Conservation (phyloP, 2,797 vertebrate species). For the Petrocephalus schoutedeni region DNA sequence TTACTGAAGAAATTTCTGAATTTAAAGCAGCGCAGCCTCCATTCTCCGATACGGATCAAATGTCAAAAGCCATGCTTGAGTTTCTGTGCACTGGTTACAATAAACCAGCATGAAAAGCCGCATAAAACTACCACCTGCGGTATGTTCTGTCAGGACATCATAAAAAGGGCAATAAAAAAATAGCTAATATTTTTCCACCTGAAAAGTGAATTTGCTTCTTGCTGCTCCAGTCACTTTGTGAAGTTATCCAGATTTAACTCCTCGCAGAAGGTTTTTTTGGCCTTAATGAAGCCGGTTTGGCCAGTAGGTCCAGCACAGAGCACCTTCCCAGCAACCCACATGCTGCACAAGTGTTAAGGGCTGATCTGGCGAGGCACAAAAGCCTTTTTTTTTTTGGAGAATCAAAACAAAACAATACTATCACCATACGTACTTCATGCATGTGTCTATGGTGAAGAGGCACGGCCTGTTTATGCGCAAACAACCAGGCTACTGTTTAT, state of each 20-base stretch:
- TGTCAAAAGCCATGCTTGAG: not conserved
- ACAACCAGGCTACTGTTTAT: not conserved
- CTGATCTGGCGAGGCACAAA: not conserved
- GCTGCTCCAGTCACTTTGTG: not conserved
- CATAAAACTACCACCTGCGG: not conserved
- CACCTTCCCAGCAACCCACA: not conserved
- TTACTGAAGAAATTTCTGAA: not conserved
- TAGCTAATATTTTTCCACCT: not conserved
- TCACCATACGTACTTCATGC: not conserved
- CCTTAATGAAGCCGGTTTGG: not conserved
- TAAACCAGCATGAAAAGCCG: not conserved
- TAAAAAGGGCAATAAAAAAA: not conserved
- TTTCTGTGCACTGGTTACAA: not conserved
- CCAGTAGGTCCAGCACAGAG: not conserved
- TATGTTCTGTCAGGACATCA: not conserved
- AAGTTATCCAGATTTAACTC: not conserved
- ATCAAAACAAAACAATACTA: not conserved
- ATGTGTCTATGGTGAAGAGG: not conserved
- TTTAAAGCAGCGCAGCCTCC: not conserved
- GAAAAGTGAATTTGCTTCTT: not conserved
- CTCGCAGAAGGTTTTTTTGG: not conserved
- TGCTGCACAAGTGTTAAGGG: not conserved
- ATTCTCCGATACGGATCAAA: not conserved
- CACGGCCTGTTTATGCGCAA: not conserved
- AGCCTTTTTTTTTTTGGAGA: not conserved